These are phyloP conservation scores for Oscheius myriophilus DNA, from an alignment of 2,888 invertebrate genomes.

Conservation along the genomic window DNA sequence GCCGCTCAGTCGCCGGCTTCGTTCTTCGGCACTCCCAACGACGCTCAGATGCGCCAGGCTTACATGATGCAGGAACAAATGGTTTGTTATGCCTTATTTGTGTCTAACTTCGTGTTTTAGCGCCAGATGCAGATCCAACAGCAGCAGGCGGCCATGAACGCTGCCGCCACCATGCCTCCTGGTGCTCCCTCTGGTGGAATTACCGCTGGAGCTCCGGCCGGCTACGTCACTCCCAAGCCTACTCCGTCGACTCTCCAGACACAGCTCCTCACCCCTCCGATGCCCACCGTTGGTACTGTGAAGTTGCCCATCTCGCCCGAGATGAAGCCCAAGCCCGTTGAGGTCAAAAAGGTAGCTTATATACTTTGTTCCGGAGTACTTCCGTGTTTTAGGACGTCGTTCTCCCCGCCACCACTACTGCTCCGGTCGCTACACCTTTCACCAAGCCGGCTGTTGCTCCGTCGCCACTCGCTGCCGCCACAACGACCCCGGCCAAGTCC, in stretches of 20 bases:
- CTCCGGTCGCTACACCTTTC: background rate
- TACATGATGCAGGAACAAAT: constrained; percentile 12
- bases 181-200: background rate
- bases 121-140: constrained; percentile 13
- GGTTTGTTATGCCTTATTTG: background rate
- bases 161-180: background rate
- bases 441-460: constrained; percentile 8
- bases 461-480: background rate
- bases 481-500: background rate
- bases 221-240: background rate
- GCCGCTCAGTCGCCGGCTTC: constrained; percentile 10
- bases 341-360: constrained; percentile 14
- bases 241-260: background rate
- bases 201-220: background rate
- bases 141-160: constrained; percentile 13
- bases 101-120: background rate
- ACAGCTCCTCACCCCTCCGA: constrained; percentile 5
- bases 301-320: constrained; percentile 8
- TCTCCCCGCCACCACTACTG: background rate
- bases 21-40: background rate
- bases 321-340: constrained; percentile 1
- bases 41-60: constrained; percentile 1
- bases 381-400: background rate
- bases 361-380: constrained; percentile 2
- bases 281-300: constrained; percentile 8